Base-by-base conservation (phyloP, 2,888 invertebrate genomes). In the Ornithoptera alexandrae region DNA sequence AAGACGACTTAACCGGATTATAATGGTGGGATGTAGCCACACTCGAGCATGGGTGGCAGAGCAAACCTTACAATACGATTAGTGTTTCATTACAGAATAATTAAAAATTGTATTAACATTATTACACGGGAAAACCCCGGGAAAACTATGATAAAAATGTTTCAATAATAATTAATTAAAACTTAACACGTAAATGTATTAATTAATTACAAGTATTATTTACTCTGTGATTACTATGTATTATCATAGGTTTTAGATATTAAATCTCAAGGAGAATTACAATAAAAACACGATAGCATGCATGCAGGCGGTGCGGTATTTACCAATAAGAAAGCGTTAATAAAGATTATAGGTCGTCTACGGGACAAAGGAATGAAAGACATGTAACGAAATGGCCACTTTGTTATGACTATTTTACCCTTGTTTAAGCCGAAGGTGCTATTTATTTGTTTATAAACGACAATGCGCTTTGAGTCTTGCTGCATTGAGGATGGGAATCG, bases 1-100 rank as follows among this genome's bases (percentile, higher is more conserved):
- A 72, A 72, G 81, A 81, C 81, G 82, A 81, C 81, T 84, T 88
- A 88, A 85, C 85, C 85, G 82, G 87, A 85, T 90, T 89, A 88
- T 77, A 77, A 76, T 78, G 77, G 83, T 80, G 78, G 80, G 83
- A 85, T 85, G 81, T 79, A 81, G 83, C 78, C 75, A 75, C 75
- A 78, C 73, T 72, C 77, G 73, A 81, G 79, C 79, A 76, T 78
- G 70, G 76, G 75, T 64, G 67, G 77, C 77, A 76, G 72, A 69
- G 66, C 76, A 75, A 72, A 76, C 74, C 73, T 75, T 72, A 70
- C 59, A 63, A 71, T 68, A 66, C 67, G 62, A 69, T 66, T 68
- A 66, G 74, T 68, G 62, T 75, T 68, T 67, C 65, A 72, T 75
- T 72, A 70, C 73, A 24, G 30, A 60, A 69, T 68, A 68, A 62